A percentile compares a stretch with the other conserved stretches of the same genome.
phyloP scores from a whole-genome alignment of 2,797 vertebrate genomes.

The Anolis apletophallus region DNA sequence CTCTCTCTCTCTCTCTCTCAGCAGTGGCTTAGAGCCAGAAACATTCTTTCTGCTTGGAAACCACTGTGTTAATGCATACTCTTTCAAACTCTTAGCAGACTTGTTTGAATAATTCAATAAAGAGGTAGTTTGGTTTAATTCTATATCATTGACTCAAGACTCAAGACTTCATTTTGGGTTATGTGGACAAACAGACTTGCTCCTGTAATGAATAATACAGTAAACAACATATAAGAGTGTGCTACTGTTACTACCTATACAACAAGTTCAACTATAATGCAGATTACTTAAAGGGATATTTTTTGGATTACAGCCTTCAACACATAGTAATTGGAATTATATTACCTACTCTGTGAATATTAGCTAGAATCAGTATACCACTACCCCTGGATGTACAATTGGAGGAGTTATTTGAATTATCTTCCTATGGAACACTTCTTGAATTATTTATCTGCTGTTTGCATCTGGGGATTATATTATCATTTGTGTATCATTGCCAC shows the following conservation, averaged over 20 bases:
- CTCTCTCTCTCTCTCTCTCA: too few species aligned
- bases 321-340: background rate
- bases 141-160: too few species aligned
- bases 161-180: too few species aligned
- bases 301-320: background rate
- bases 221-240: background rate
- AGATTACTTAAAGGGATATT: background rate
- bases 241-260: background rate
- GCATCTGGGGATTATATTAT: background rate
- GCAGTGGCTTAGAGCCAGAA: too few species aligned
- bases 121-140: too few species aligned
- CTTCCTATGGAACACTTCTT: background rate
- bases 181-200: background rate
- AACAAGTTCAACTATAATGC: background rate
- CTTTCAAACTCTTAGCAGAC: too few species aligned
- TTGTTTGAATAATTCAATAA: too few species aligned
- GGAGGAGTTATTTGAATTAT: background rate
- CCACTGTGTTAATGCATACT: too few species aligned
- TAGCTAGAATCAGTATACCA: background rate
- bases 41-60: too few species aligned
- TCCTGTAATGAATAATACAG: background rate
- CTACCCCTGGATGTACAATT: too few species aligned
- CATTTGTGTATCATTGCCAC: too few species aligned
- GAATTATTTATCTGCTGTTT: background rate
- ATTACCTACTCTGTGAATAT: background rate